A percentile compares a stretch with the other conserved stretches of the same genome.
phyloP scores from a whole-genome alignment of 2,797 vertebrate genomes.

The Vultur gryphus region DNA sequence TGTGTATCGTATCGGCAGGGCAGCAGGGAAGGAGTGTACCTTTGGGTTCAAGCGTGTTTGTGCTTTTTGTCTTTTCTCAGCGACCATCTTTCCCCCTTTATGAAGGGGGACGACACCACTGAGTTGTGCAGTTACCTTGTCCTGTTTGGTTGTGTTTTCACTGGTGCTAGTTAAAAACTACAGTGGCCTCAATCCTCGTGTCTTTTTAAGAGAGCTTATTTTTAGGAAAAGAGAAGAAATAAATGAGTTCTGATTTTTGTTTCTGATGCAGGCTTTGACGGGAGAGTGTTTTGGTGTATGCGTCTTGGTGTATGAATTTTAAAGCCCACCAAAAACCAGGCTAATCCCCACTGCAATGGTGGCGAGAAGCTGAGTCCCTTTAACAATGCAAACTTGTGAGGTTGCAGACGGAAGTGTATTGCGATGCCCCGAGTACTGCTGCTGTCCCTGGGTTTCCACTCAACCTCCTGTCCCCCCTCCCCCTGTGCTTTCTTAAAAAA shows the following conservation, averaged over 20 bases:
- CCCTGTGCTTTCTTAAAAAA: neutral
- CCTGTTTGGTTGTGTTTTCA: neutral
- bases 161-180: neutral
- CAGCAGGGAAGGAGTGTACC: neutral
- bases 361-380: neutral
- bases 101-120: accelerated
- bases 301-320: neutral
- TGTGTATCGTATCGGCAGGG: neutral
- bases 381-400: neutral
- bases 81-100: neutral
- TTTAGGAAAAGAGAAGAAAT: neutral
- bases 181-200: neutral
- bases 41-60: neutral
- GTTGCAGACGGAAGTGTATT: neutral
- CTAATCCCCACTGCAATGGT: neutral
- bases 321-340: neutral
- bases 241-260: neutral
- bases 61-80: neutral
- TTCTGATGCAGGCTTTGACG: neutral
- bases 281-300: neutral
- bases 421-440: neutral
- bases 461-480: neutral
- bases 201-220: neutral
- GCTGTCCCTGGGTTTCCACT: neutral
- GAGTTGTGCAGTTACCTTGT: neutral